Conservation (phyloP, 2,113 vertebrate genomes). For the Dipodomys stephensi region DNA sequence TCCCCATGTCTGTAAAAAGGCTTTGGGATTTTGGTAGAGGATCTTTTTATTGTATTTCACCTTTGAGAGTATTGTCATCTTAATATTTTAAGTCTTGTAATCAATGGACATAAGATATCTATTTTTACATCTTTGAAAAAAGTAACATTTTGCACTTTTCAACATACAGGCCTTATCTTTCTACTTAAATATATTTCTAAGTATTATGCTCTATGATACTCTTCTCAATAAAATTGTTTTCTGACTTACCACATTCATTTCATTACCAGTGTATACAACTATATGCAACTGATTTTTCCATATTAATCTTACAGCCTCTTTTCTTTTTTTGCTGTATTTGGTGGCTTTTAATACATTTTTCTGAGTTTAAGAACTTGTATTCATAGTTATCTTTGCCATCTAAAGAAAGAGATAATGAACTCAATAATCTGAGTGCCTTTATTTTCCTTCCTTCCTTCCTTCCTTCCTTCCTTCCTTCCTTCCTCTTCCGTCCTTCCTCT, state of each 20-base stretch:
- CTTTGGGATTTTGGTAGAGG: conserved; percentile 11
- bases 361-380: neutral
- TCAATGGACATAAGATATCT: neutral
- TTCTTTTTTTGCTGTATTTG: neutral
- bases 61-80: neutral
- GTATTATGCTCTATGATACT: conserved; percentile 37
- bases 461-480: too few relatives aligned
- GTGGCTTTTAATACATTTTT: neutral
- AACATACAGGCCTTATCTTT: neutral
- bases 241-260: neutral
- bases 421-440: too few relatives aligned
- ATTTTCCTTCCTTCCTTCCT: too few relatives aligned
- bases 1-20: conserved; percentile 38
- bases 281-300: neutral
- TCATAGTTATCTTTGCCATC: neutral
- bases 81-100: conserved; percentile 5
- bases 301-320: neutral
- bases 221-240: neutral
- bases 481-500: too few relatives aligned
- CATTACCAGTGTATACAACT: neutral
- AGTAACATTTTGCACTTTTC: conserved; percentile 7
- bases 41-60: neutral
- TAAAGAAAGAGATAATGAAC: neutral
- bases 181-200: conserved; percentile 31
- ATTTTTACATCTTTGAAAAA: conserved; percentile 1